Evolutionary conservation across 92 coral and sea anemone species (phyloP).

Genomic region (Palythoa grandiflora): DNA sequence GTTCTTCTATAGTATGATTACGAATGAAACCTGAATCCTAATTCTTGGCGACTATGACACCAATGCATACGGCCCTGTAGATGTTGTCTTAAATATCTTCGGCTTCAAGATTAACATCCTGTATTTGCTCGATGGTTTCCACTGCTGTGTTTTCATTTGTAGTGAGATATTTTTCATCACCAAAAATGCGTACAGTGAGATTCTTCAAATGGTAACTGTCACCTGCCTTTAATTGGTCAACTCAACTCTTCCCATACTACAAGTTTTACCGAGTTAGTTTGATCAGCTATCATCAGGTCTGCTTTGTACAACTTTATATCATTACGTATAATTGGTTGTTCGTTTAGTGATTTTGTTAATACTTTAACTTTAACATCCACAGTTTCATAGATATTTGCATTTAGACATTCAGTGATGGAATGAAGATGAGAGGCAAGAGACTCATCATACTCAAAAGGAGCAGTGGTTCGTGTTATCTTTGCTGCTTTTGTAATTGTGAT

Average conservation of each 20-base stretch:
- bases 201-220: slow-evolving; percentile 48
- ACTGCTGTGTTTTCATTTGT: slow-evolving; percentile 33
- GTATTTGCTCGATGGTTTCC: slow-evolving; percentile 25
- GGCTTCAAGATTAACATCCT: slow-evolving; percentile 25
- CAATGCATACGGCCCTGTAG: background rate
- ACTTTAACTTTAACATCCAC: slow-evolving; percentile 58
- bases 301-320: slow-evolving; percentile 50
- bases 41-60: too few relatives aligned
- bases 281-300: slow-evolving; percentile 54
- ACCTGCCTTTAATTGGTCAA: slow-evolving; percentile 40
- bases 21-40: slow-evolving; percentile 36
- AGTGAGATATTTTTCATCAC: slow-evolving; percentile 28
- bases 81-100: slow-evolving; percentile 45
- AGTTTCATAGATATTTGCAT: slow-evolving; percentile 54
- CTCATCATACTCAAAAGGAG: slow-evolving; percentile 51
- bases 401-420: slow-evolving; percentile 58
- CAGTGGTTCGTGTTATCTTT: slow-evolving; percentile 45
- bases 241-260: slow-evolving; percentile 45
- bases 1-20: slow-evolving; percentile 31
- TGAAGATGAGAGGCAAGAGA: slow-evolving; percentile 42
- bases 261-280: slow-evolving; percentile 43
- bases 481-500: slow-evolving; percentile 48
- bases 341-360: slow-evolving; percentile 53
- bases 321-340: slow-evolving; percentile 46
- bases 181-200: background rate